Conservation (phyloP, 2,888 invertebrate genomes). For the Patella caerulea region DNA sequence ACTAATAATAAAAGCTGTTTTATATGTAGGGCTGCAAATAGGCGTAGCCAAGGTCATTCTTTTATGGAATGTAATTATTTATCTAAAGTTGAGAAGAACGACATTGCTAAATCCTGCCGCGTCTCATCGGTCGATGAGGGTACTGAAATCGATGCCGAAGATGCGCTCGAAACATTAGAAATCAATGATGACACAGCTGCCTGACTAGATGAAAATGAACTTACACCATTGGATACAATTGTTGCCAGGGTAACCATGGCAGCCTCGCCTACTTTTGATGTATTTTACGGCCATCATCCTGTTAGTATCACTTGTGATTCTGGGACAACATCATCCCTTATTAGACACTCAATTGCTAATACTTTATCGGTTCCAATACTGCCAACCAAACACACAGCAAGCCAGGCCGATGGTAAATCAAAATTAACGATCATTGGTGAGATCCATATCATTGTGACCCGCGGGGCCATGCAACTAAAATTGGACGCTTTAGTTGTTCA, state of each 20-base stretch:
- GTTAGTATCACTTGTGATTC: neutral
- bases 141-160: neutral
- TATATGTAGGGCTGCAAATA: neutral
- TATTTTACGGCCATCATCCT: neutral
- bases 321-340: neutral
- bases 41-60: neutral
- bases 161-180: neutral
- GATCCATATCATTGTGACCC: neutral
- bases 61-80: too few species aligned
- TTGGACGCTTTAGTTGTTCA: too few species aligned
- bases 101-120: neutral
- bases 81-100: neutral
- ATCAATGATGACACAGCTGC: neutral
- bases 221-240: too few species aligned
- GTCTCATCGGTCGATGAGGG: neutral
- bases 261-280: neutral
- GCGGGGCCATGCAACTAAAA: too few species aligned
- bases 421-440: neutral
- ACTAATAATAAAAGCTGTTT: neutral
- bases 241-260: neutral
- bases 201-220: neutral
- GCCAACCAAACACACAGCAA: neutral
- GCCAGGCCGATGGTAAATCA: neutral
- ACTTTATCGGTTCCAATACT: neutral
- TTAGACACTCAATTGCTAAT: neutral